Base-by-base conservation (phyloP, 2,797 vertebrate genomes). In the Botia kubotai region DNA sequence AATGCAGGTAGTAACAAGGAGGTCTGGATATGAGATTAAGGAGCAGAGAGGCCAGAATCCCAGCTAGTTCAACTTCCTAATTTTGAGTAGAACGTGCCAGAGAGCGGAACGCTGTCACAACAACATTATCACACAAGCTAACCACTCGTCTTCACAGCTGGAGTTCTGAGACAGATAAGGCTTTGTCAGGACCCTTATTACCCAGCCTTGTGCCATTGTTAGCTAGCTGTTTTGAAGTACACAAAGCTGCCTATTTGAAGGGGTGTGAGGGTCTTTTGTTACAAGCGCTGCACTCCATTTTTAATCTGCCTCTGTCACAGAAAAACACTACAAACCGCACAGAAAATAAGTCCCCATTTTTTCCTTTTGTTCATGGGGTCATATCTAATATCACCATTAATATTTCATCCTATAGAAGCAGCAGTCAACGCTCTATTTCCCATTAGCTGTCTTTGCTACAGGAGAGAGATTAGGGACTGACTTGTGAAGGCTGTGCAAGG, bases 41-140 rank as follows among this genome's bases (percentile, higher is more conserved):
- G 84, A 86, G 86, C 48, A 66, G 48, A n/a, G 85, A 90, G 67
- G 90, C 89, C 92, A 92, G 87, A 83, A 87, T 87, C 87, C 87
- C 78, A 55, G 60, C 57, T 46, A 4, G 50, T 72, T 81, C 55
- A 29, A 65, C 73, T 79, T 65, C 48, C 36, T 57, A 6, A 6
- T 58, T 58, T 72, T 33, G 58, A 68, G 72, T 63, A 60, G 71
- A 48, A 62, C 13, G 10, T 71, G 77, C 65, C 43, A 14, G 17
- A 77, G 70, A 65, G 58, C 66, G 17, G 48, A 77, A 76, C 50
- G 12, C 68, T 77, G 55, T 78, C 77, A 79, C 29, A 79, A 67
- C 69, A 82, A 26, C 70, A 73, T 72, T 74, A 60, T 65, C 72
- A 26, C 48, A 65, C 5, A 4, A 0, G 36, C 50, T 66, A 80